phyloP scores from a whole-genome alignment of 64 coral and sea anemone genomes.

The Trachythela sp. region DNA sequence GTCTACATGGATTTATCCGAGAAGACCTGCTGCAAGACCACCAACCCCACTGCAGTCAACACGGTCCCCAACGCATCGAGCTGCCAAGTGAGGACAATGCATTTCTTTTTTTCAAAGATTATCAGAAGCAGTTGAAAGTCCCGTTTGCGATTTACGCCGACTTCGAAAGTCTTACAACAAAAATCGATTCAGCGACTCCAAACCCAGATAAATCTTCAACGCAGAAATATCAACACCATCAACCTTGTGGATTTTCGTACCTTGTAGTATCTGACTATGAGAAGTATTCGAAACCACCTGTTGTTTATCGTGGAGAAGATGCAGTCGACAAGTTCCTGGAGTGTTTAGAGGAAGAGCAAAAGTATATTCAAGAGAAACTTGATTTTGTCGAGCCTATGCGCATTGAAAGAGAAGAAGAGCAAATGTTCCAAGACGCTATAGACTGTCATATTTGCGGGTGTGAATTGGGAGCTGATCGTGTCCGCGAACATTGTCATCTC shows the following conservation, averaged over 20 bases:
- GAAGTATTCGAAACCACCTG: background rate
- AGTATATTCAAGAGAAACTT: background rate
- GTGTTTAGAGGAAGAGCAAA: background rate
- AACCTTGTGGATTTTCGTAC: slow-evolving; percentile 40
- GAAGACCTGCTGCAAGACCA: slow-evolving; percentile 21
- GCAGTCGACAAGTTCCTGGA: background rate
- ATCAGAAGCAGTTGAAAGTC: slow-evolving; percentile 35
- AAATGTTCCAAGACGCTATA: background rate
- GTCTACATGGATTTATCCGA: background rate
- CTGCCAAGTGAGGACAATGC: background rate
- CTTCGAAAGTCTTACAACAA: slow-evolving; percentile 24
- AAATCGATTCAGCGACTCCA: background rate
- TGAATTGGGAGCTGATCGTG: background rate
- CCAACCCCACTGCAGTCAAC: background rate
- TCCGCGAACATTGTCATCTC: background rate
- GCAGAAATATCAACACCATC: background rate
- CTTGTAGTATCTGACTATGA: background rate
- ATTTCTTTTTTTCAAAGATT: background rate
- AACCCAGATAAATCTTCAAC: slow-evolving; percentile 9
- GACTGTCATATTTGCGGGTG: slow-evolving; percentile 18
- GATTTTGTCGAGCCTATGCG: background rate
- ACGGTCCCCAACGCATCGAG: background rate
- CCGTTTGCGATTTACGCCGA: slow-evolving; percentile 28
- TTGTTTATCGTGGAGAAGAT: slow-evolving; percentile 20
- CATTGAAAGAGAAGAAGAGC: background rate